Conservation (phyloP, 35 echinoderm and acorn worm species). For the Nesometra sesokonis region DNA sequence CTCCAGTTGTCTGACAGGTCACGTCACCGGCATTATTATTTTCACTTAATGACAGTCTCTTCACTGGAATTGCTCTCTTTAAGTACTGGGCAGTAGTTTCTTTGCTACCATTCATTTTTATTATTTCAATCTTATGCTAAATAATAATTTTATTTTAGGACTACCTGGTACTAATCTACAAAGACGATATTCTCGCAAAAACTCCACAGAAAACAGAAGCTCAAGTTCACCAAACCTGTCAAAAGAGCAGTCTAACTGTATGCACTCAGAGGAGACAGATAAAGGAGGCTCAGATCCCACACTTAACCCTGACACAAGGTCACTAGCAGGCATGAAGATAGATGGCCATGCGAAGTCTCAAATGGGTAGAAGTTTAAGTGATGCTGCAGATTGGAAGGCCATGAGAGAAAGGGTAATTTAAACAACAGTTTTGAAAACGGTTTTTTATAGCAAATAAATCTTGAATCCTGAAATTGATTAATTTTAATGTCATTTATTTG, state of each 20-base stretch:
- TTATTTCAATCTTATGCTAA: no score
- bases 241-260: neutral
- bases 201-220: neutral
- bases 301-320: neutral
- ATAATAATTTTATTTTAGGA: neutral
- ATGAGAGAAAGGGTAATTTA: neutral
- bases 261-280: neutral
- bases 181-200: neutral
- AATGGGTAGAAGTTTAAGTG: neutral
- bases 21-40: no score
- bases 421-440: neutral
- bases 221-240: constrained; percentile 14
- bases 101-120: no score
- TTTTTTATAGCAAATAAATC: no score
- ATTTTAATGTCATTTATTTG: no score
- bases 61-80: no score
- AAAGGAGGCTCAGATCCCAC: neutral
- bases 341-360: neutral
- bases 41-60: no score
- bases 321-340: neutral
- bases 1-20: no score
- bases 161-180: neutral
- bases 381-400: neutral
- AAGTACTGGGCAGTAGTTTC: no score
- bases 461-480: no score